phyloP scores from a whole-genome alignment of 2,888 invertebrate genomes.

The Trimorus sp. region DNA sequence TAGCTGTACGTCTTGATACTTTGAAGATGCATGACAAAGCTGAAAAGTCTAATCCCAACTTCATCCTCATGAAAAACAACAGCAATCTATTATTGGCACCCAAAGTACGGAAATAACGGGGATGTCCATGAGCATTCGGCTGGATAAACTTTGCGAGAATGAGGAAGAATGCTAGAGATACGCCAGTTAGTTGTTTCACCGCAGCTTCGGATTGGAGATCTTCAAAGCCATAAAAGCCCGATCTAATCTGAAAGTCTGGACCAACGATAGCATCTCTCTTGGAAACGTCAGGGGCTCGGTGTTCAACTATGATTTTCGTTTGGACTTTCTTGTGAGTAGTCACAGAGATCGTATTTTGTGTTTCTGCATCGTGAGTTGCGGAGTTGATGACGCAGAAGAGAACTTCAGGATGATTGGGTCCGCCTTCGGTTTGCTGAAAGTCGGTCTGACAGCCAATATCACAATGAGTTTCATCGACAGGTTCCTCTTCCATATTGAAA shows the following conservation, averaged over 20 bases:
- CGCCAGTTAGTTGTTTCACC: constrained; percentile 15
- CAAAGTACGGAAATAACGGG: not conserved
- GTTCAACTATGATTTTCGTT: not conserved
- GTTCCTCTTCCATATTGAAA: too few relatives aligned
- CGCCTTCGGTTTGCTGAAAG: too few relatives aligned
- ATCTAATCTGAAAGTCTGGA: not conserved
- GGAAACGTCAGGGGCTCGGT: not conserved
- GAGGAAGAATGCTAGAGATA: constrained; percentile 9
- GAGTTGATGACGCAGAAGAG: too few relatives aligned
- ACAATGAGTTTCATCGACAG: too few relatives aligned
- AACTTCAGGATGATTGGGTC: too few relatives aligned
- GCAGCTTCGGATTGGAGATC: not conserved
- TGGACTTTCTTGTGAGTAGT: not conserved
- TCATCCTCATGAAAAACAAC: constrained; percentile 1
- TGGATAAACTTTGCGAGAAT: not conserved
- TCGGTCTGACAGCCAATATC: too few relatives aligned
- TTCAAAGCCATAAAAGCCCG: constrained; percentile 13
- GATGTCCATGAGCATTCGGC: not conserved
- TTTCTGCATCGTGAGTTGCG: too few relatives aligned
- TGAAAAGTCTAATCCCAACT: not conserved
- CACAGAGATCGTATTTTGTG: too few relatives aligned
- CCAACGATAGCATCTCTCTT: not conserved
- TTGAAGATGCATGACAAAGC: not conserved
- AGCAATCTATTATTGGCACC: not conserved
- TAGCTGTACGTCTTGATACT: not conserved